Base-by-base conservation (phyloP, 2,888 invertebrate genomes). In the Oscheius sp. region DNA sequence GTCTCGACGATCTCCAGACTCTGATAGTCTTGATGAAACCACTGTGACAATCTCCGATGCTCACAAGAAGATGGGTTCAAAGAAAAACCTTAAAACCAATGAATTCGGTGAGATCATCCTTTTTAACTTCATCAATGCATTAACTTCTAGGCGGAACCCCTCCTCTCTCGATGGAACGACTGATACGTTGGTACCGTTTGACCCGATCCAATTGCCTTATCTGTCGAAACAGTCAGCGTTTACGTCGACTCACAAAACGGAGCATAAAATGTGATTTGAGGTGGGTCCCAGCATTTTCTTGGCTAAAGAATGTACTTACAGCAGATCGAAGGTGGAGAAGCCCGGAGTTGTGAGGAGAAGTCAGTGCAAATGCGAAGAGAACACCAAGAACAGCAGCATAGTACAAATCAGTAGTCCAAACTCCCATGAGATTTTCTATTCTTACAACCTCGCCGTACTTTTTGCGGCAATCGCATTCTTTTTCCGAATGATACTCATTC, bases 391-490 rank as follows among this genome's bases (percentile, higher is more conserved):
- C 4, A 42, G 7, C 7, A 42, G 4, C 7, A 42, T 3, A 42
- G 42, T 42, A 3, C 42, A 42, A 42, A 5, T 42, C 3, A 3
- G 4, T 42, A 42, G 42, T 5, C 42, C 2, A 51, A 50, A 10
- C 68, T 50, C 47, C 32, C 58, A 13, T 7, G 29, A 47, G 11
- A 32, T 29, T 21, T 29, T 9, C 57, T 32, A 74, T 74, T 35
- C 57, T 13, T 55, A 53, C 11, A 42, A 68, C 37, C 55, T 51
- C 50, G 68, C 74, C 47, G 74, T 66, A 10, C 33, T 74, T 51
- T 74, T 74, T 48, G 74, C 74, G 48, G 74, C 68, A 10, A 10
- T 74, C 2, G 74, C 74, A 21, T 58, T 74, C 48, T 33, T 74
- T 48, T 74, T 74, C 62, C 63, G 51, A n/a, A 53, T 63, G 73